Evolutionary conservation across 35 echinoderm and acorn worm species (phyloP).

Genomic region (Lytechinus pictus): DNA sequence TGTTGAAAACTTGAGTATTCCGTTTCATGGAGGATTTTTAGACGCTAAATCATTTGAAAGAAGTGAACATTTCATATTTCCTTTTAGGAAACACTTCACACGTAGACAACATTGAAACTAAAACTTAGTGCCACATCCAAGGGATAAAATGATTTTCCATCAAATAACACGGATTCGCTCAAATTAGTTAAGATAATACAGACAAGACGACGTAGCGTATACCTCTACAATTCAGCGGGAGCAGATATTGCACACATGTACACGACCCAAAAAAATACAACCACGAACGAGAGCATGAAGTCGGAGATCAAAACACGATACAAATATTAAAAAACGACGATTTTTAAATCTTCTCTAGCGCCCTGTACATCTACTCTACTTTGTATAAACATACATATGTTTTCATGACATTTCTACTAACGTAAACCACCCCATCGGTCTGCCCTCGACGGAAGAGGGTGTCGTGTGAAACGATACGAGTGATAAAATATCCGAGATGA

Average conservation of each 20-base stretch:
- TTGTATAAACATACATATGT: conserved; percentile 7
- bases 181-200: neutral
- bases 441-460: neutral
- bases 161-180: no score
- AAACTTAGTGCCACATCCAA: no score
- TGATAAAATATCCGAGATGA: neutral
- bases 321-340: neutral
- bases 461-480: neutral
- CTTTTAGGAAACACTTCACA: no score
- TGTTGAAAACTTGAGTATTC: no score
- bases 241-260: neutral
- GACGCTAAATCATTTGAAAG: no score
- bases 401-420: neutral
- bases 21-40: no score
- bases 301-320: neutral
- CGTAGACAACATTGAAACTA: no score
- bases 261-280: neutral
- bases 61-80: no score
- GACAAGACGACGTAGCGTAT: neutral
- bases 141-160: no score
- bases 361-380: neutral
- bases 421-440: neutral
- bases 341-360: neutral
- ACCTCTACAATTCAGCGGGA: neutral
- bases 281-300: neutral